A percentile compares a stretch with the other conserved stretches of the same genome.
Evolutionary conservation across 2,888 invertebrate genomes (phyloP).

Genomic region (Caenorhabditis virilis): DNA sequence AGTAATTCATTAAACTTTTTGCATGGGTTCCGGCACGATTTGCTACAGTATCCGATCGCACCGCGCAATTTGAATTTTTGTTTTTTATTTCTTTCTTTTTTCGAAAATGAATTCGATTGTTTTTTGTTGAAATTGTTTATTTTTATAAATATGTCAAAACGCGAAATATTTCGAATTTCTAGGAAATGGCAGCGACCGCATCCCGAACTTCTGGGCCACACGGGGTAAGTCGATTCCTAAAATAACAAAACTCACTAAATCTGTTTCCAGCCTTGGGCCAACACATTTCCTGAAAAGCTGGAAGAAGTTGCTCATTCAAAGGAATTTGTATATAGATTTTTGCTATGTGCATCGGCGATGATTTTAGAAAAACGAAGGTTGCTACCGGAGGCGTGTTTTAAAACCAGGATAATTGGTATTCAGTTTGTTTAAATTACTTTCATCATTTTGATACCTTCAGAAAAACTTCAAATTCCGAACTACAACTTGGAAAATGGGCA

Average conservation of each 20-base stretch:
- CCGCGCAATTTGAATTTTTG: too few species aligned
- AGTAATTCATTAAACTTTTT: too few species aligned
- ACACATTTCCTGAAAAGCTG: conserved; percentile 12
- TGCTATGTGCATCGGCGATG: conserved; percentile 12
- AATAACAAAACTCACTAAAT: not conserved
- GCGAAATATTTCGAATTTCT: too few species aligned
- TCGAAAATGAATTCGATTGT: too few species aligned
- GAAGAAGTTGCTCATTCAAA: conserved; percentile 4
- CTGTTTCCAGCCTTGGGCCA: conserved; percentile 5
- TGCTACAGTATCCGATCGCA: too few species aligned
- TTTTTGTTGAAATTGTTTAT: too few species aligned
- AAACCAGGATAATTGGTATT: conserved; percentile 10
- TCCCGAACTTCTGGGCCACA: not conserved
- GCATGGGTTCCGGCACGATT: too few species aligned
- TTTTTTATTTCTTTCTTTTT: too few species aligned
- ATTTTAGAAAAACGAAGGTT: conserved; percentile 22
- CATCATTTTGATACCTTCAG: conserved; percentile 2
- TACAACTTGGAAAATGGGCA: conserved; percentile 9
- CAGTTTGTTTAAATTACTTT: not conserved
- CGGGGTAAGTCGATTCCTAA: not conserved
- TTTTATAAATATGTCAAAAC: too few species aligned
- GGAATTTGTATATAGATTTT: conserved; percentile 11
- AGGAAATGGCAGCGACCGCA: not conserved
- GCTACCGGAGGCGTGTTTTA: conserved; percentile 12
- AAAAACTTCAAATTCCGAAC: conserved; percentile 6